phyloP scores from a whole-genome alignment of 2,113 vertebrate genomes.

The Lanius collurio region DNA sequence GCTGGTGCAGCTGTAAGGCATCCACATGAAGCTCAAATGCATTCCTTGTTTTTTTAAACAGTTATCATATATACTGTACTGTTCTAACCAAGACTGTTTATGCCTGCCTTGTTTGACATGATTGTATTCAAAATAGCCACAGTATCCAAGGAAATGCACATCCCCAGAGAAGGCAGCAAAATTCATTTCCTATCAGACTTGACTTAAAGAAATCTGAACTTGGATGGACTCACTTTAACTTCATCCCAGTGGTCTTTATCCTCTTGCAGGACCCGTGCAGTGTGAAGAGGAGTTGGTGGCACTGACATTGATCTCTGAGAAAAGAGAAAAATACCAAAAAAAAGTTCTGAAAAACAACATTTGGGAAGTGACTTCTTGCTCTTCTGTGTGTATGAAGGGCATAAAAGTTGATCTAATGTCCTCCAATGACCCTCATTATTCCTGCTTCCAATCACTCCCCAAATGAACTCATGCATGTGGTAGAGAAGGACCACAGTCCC shows the following conservation, averaged over 20 bases:
- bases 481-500: background rate
- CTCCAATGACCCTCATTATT: background rate
- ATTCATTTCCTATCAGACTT: background rate
- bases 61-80: background rate
- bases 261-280: slow-evolving; percentile 91
- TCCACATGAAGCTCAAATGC: background rate
- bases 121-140: background rate
- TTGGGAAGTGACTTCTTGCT: background rate
- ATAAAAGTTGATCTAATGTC: background rate
- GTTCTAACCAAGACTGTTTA: background rate
- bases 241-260: slow-evolving; percentile 97
- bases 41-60: background rate
- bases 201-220: background rate
- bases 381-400: background rate
- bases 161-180: background rate
- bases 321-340: background rate
- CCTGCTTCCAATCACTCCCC: background rate
- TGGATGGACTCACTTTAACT: slow-evolving; percentile 85
- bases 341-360: background rate
- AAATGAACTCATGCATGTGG: background rate
- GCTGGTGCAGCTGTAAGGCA: background rate
- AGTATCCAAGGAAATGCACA: background rate
- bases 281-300: slow-evolving; percentile 93
- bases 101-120: background rate
- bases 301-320: slow-evolving; percentile 90